Percentiles rank a stretch among this genome's conserved stretches.
Evolutionary conservation across 2,888 invertebrate species (phyloP).

Genomic region (Ophion slaviceki): DNA sequence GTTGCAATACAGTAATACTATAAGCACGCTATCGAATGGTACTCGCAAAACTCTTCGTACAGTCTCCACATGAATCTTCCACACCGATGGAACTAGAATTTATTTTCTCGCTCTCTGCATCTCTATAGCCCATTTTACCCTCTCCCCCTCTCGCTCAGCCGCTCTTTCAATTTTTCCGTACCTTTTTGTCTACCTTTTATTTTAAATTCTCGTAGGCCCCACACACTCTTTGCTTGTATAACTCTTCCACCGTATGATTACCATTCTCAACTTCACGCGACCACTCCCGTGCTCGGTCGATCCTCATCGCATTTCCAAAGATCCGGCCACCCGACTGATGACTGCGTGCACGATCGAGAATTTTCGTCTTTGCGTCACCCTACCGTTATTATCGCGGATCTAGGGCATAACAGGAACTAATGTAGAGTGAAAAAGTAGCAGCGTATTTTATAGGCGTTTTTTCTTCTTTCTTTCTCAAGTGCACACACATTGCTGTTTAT

Average conservation of each 20-base stretch:
- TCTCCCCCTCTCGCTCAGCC: conserved; percentile 2
- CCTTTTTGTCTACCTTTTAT: conserved; percentile 21
- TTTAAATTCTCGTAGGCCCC: conserved; percentile 29
- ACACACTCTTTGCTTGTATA: conserved; percentile 20
- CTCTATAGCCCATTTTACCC: neutral
- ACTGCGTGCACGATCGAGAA: conserved; percentile 2
- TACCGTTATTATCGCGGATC: neutral
- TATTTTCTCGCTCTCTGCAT: neutral
- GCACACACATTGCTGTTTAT: conserved; percentile 30
- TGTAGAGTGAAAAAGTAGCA: conserved; percentile 4
- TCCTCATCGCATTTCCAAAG: conserved; percentile 45
- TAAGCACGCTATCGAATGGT: neutral
- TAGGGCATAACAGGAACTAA: conserved; percentile 16
- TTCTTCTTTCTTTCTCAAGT: conserved; percentile 8
- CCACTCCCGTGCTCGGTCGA: conserved; percentile 9
- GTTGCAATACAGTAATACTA: neutral
- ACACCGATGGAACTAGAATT: neutral
- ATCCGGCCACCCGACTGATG: conserved; percentile 57
- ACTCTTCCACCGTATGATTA: conserved; percentile 44
- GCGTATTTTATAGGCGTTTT: conserved; percentile 18
- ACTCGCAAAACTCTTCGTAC: neutral
- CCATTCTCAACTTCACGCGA: conserved; percentile 37
- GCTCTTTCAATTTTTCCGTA: conserved; percentile 10
- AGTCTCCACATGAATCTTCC: too few relatives aligned
- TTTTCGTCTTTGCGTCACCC: conserved; percentile 17